A percentile compares a stretch with the other conserved stretches of the same genome.
These are phyloP conservation scores for Eubasilissa splendida DNA, from an alignment of 2,888 invertebrate species.

Conservation along the genomic window DNA sequence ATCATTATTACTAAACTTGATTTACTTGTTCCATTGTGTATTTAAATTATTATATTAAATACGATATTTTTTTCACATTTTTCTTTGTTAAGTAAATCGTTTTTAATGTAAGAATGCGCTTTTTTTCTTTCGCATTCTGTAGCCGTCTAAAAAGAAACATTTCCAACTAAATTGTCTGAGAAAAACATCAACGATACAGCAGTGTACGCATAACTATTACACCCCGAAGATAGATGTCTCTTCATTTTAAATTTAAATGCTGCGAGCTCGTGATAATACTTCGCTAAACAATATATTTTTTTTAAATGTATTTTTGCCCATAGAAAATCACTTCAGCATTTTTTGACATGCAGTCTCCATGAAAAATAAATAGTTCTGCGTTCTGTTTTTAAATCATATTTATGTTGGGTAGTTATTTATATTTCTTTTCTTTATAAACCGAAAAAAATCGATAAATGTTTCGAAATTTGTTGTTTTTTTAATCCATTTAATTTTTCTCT, in stretches of 20 bases:
- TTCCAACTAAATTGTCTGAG: constrained; percentile 22
- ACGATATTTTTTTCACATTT: too few relatives aligned
- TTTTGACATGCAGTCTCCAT: constrained; percentile 24
- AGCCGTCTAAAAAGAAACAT: constrained; percentile 15
- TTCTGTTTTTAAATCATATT: too few relatives aligned
- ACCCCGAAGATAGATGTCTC: constrained; percentile 37
- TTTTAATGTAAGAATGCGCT: neutral
- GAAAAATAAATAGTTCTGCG: too few relatives aligned
- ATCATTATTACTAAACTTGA: too few relatives aligned
- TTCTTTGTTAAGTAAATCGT: too few relatives aligned
- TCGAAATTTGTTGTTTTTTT: too few relatives aligned
- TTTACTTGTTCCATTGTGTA: too few relatives aligned
- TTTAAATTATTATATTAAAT: too few relatives aligned
- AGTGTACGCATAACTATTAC: constrained; percentile 47
- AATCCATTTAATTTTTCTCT: too few relatives aligned
- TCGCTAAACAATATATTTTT: constrained; percentile 52
- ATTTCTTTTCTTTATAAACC: too few relatives aligned
- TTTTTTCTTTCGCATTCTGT: constrained; percentile 1
- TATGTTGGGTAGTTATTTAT: too few relatives aligned
- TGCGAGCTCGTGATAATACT: constrained; percentile 43
- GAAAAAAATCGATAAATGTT: too few relatives aligned
- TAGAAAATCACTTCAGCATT: constrained; percentile 36
- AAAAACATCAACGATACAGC: constrained; percentile 50
- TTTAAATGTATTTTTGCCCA: constrained; percentile 6
- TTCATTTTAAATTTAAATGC: constrained; percentile 22